These are phyloP conservation scores for Aleadryas rufinucha DNA, from an alignment of 2,113 vertebrate genomes.

Conservation along the genomic window DNA sequence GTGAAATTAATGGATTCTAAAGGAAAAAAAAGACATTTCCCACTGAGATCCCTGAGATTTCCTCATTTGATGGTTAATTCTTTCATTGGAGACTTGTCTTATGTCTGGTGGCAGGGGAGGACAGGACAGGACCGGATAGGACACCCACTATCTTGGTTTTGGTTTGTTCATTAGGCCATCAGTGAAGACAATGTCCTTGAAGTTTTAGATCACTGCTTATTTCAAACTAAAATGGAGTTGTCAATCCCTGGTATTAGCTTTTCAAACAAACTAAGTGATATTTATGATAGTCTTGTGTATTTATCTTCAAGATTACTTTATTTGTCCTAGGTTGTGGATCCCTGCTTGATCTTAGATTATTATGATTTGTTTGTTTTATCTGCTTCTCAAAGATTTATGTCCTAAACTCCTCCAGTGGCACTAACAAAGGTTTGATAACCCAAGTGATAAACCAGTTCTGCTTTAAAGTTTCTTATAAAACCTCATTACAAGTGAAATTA, in stretches of 20 bases:
- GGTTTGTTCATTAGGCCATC: not conserved
- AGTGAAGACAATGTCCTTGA: not conserved
- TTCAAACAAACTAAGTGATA: slow-evolving; percentile 41
- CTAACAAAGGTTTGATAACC: slow-evolving; percentile 54
- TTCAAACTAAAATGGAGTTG: not conserved
- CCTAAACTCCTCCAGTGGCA: slow-evolving; percentile 27
- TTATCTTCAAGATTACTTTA: slow-evolving; percentile 51
- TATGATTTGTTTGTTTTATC: slow-evolving; percentile 58
- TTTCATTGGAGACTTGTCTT: not conserved
- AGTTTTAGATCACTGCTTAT: not conserved
- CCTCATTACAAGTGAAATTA: slow-evolving; percentile 78
- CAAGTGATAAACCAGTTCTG: slow-evolving; percentile 53
- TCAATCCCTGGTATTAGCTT: not conserved
- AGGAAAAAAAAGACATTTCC: not conserved
- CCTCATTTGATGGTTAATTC: not conserved
- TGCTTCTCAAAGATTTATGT: slow-evolving; percentile 58
- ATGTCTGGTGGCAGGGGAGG: not conserved
- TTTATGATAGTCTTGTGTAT: slow-evolving; percentile 34
- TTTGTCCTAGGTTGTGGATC: slow-evolving; percentile 5
- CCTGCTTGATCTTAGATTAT: slow-evolving; percentile 31
- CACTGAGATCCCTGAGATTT: not conserved
- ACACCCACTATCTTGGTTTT: not conserved
- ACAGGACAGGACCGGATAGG: not conserved
- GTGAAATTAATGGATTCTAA: not conserved
- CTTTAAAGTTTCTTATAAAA: slow-evolving; percentile 65